Conservation (phyloP, 1,140 invertebrate genomes). For the Dinothrombium tinctorium region DNA sequence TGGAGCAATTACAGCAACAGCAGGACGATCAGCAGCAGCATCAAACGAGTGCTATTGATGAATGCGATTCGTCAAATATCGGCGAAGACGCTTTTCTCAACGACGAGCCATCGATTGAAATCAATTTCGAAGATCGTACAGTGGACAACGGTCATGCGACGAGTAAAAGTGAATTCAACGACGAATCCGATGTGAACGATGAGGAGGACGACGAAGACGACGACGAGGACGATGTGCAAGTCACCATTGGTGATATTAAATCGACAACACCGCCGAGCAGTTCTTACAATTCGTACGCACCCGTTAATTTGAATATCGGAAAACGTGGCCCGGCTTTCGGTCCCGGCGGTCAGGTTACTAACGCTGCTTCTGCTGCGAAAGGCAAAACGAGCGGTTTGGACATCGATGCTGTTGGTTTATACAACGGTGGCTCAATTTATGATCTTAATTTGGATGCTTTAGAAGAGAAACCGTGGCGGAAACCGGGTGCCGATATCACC, state of each 20-base stretch:
- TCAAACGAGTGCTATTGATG: too few species aligned
- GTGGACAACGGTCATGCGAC: too few species aligned
- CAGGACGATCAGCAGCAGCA: too few species aligned
- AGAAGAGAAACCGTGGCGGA: constrained; percentile 95
- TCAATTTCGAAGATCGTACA: too few species aligned
- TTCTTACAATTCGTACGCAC: constrained; percentile 3
- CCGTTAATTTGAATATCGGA: constrained; percentile 17
- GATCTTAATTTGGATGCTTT: constrained; percentile 78
- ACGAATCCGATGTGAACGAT: constrained; percentile 10
- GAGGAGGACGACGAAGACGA: constrained; percentile 11
- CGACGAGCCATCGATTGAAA: too few species aligned
- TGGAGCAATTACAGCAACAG: too few species aligned
- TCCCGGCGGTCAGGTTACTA: background rate
- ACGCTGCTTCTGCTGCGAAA: constrained; percentile 6
- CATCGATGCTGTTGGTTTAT: constrained; percentile 36
- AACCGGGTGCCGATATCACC: constrained; percentile 89
- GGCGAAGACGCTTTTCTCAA: too few species aligned
- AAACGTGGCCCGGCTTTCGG: too few species aligned
- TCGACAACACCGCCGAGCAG: constrained; percentile 18
- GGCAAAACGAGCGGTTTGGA: constrained; percentile 20
- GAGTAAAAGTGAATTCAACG: constrained; percentile 7
- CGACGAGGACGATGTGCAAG: constrained; percentile 12
- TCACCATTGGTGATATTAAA: constrained; percentile 16
- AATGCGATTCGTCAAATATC: too few species aligned
- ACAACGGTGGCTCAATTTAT: constrained; percentile 73